These are phyloP conservation scores for Eupeodes luniger DNA, from an alignment of 2,888 invertebrate species.

Conservation along the genomic window DNA sequence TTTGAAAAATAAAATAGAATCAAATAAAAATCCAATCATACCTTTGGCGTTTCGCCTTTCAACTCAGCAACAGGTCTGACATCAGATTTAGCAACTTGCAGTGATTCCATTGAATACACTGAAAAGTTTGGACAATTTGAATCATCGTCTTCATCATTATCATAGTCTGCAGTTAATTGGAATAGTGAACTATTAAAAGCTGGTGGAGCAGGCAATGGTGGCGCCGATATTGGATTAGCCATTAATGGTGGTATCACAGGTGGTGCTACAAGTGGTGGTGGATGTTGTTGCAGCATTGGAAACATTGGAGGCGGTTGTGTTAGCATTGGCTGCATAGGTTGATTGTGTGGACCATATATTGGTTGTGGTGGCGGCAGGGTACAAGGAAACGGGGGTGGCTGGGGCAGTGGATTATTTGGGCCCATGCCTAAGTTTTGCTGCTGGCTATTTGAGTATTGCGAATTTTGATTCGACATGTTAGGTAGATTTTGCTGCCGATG, in stretches of 20 bases:
- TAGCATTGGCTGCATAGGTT: constrained; percentile 21
- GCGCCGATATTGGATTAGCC: constrained; percentile 81
- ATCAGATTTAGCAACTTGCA: constrained; percentile 85
- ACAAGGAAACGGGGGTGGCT: constrained; percentile 44
- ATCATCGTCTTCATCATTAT: constrained; percentile 85
- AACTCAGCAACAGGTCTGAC: constrained; percentile 75
- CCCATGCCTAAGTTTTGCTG: constrained; percentile 36
- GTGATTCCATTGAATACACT: constrained; percentile 92
- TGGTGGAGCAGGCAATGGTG: constrained; percentile 80
- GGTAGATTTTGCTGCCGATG: constrained; percentile 43
- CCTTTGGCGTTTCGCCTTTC: constrained; percentile 79
- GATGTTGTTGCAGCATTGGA: constrained; percentile 49
- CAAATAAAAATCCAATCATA: constrained; percentile 78
- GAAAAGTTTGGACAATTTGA: constrained; percentile 94
- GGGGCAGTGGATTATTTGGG: constrained; percentile 12
- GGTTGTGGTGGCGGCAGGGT: constrained; percentile 47
- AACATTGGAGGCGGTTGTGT: constrained; percentile 58
- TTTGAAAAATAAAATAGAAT: constrained; percentile 33
- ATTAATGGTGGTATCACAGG: constrained; percentile 75
- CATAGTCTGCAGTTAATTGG: constrained; percentile 81
- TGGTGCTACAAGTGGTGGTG: constrained; percentile 18
- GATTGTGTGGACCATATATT: constrained; percentile 67
- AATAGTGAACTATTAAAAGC: constrained; percentile 81
- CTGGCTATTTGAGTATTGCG: constrained; percentile 48
- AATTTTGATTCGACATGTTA: background rate